Percentiles rank a stretch among this genome's conserved stretches.
Evolutionary conservation across 1,140 invertebrate species (phyloP).

Genomic region (Leucophenga varia): DNA sequence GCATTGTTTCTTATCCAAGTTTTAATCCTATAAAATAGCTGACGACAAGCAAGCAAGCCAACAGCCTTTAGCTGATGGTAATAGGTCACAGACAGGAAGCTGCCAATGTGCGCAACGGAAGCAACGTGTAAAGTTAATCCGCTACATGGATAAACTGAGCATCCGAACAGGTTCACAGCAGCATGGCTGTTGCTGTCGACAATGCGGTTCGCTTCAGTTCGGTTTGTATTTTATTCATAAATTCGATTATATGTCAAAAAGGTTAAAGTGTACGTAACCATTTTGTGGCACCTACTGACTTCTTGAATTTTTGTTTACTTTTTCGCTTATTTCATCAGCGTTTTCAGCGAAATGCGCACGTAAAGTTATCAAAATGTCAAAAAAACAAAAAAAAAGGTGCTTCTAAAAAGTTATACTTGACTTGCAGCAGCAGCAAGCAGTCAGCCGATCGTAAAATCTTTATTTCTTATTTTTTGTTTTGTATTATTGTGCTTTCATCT

Average conservation of each 20-base stretch:
- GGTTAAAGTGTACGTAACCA: too few relatives aligned
- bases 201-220: conserved; percentile 11
- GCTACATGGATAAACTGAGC: too few relatives aligned
- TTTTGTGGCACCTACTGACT: too few relatives aligned
- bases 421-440: not conserved
- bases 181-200: too few relatives aligned
- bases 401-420: too few relatives aligned
- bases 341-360: too few relatives aligned
- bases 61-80: too few relatives aligned
- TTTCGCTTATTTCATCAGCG: too few relatives aligned
- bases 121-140: too few relatives aligned
- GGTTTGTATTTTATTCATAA: conserved; percentile 43
- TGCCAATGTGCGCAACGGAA: conserved; percentile 9
- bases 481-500: not conserved
- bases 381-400: conserved; percentile 32
- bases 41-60: conserved; percentile 8
- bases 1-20: too few relatives aligned
- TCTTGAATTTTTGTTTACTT: too few relatives aligned
- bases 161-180: too few relatives aligned
- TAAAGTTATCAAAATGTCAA: conserved; percentile 50
- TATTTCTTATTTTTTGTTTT: conserved; percentile 8
- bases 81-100: conserved; percentile 2
- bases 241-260: conserved; percentile 49
- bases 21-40: conserved; percentile 51
- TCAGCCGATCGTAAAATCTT: conserved; percentile 33